Evolutionary conservation across 2,888 invertebrate species (phyloP).

Genomic region (Keiferia lycopersicella): DNA sequence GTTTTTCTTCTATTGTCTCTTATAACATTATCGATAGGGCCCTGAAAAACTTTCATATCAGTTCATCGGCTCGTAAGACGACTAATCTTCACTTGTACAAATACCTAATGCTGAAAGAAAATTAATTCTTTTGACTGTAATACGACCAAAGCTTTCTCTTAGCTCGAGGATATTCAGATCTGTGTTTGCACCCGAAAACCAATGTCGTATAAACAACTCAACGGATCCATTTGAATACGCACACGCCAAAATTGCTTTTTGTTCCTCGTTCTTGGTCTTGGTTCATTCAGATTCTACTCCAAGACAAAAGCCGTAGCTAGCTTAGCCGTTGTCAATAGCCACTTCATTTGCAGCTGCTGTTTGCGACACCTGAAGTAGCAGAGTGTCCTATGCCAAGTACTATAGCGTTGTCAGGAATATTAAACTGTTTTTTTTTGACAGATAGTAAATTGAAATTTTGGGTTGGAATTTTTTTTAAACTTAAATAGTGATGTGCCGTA

Average conservation of each 20-base stretch:
- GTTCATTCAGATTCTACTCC: slow-evolving; percentile 27
- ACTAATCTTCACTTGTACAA: too few relatives aligned
- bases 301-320: slow-evolving; percentile 28
- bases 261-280: slow-evolving; percentile 32
- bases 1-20: too few relatives aligned
- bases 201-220: neutral
- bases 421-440: too few relatives aligned
- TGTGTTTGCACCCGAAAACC: neutral
- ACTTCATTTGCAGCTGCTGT: slow-evolving; percentile 46
- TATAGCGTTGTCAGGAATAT: too few relatives aligned
- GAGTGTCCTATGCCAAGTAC: neutral
- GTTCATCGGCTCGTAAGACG: too few relatives aligned
- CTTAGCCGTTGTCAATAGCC: slow-evolving; percentile 38
- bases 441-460: too few relatives aligned
- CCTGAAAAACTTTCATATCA: too few relatives aligned
- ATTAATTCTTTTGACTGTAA: neutral
- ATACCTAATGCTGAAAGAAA: too few relatives aligned
- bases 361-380: slow-evolving; percentile 41
- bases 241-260: slow-evolving; percentile 24
- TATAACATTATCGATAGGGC: too few relatives aligned
- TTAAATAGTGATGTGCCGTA: too few relatives aligned
- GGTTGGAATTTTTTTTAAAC: too few relatives aligned
- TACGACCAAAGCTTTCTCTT: neutral
- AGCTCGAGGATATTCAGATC: neutral
- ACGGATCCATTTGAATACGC: slow-evolving; percentile 2